Evolutionary conservation across 2,113 vertebrate species (phyloP).

Genomic region (Haemorhous mexicanus): DNA sequence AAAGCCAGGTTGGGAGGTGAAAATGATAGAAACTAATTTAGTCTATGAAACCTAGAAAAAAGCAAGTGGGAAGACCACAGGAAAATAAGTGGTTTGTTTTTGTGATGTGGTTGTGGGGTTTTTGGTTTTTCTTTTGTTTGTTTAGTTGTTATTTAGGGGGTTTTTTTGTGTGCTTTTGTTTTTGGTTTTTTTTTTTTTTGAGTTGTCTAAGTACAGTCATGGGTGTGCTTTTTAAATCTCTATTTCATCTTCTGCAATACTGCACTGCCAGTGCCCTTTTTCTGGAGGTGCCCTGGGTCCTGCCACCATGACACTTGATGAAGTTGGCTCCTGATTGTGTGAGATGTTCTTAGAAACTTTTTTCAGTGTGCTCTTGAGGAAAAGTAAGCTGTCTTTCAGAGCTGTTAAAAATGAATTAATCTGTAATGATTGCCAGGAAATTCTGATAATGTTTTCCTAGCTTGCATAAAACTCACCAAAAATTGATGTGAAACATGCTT

Average conservation of each 20-base stretch:
- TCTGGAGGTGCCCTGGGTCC: neutral
- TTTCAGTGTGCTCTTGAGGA: neutral
- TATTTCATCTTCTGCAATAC: neutral
- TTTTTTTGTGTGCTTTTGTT: neutral
- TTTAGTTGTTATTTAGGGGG: too few species aligned
- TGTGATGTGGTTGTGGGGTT: neutral
- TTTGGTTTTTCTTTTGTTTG: neutral
- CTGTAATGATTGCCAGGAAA: neutral
- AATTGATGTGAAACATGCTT: neutral
- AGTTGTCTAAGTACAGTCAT: neutral
- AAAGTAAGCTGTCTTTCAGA: neutral
- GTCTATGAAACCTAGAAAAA: neutral
- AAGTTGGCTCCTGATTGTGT: neutral
- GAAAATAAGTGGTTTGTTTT: neutral
- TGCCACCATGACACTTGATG: neutral
- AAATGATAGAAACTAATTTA: neutral
- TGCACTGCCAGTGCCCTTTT: neutral
- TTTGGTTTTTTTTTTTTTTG: too few species aligned
- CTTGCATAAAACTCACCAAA: neutral
- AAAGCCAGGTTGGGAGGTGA: neutral
- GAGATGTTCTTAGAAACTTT: neutral
- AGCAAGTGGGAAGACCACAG: accelerated
- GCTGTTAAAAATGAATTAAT: neutral
- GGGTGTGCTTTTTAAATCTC: neutral
- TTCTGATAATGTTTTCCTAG: neutral